A percentile compares a stretch with the other conserved stretches of the same genome.
These are phyloP conservation scores for Eristalis intricaria DNA, from an alignment of 2,888 invertebrate genomes.

Conservation along the genomic window DNA sequence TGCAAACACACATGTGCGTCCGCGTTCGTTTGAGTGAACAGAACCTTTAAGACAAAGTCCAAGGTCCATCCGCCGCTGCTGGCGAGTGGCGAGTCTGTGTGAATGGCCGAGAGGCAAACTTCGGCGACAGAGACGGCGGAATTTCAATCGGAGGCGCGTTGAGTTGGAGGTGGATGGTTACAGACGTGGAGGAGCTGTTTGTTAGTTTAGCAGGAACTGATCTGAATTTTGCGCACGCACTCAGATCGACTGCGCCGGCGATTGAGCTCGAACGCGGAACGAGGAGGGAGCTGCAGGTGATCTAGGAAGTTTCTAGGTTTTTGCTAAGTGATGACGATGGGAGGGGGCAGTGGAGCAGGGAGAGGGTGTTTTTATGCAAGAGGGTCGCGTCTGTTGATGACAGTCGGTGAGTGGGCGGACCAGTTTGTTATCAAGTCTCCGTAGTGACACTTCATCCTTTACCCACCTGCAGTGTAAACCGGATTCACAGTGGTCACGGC, in stretches of 20 bases:
- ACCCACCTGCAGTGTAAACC: conserved; percentile 85
- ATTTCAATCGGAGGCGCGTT: neutral
- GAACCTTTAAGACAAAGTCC: neutral
- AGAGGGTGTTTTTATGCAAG: neutral
- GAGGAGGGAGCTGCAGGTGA: neutral
- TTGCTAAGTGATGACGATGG: neutral
- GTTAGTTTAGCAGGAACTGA: neutral
- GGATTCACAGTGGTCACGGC: conserved; percentile 89
- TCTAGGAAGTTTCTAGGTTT: neutral
- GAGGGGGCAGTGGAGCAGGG: no score
- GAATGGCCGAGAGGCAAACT: conserved; percentile 5
- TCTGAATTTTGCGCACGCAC: neutral
- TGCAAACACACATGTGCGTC: neutral
- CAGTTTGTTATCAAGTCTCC: no score
- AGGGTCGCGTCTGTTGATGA: no score
- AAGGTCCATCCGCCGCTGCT: neutral
- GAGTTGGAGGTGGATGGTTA: neutral
- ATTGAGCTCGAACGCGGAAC: neutral
- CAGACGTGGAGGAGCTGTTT: neutral
- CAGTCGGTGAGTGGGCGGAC: no score
- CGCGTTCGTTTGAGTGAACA: neutral
- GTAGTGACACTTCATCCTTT: neutral
- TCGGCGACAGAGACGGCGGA: neutral
- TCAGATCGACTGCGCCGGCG: neutral
- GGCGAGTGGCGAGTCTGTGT: conserved; percentile 4